Conservation (phyloP, 2,888 invertebrate genomes). For the Neoascia interrupta region DNA sequence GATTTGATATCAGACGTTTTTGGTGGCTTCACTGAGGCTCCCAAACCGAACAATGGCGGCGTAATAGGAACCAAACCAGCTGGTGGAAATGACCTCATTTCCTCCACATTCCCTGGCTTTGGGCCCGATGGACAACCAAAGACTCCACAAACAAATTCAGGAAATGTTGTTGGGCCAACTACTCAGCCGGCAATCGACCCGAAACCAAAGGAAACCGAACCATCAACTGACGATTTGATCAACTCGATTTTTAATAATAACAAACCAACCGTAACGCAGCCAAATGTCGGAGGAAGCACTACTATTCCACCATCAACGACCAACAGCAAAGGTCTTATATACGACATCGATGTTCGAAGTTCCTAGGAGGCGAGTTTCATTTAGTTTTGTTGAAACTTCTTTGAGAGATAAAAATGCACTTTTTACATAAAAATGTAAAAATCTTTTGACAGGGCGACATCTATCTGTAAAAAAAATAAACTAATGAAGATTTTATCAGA, state of each 20-base stretch:
- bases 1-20: conserved; percentile 23
- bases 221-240: conserved; percentile 16
- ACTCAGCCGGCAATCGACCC: background rate
- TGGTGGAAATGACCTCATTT: conserved; percentile 9
- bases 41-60: background rate
- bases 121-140: background rate
- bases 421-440: background rate
- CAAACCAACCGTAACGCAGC: background rate
- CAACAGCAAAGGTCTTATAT: conserved; percentile 47
- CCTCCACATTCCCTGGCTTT: conserved; percentile 3
- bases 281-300: background rate
- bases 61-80: background rate
- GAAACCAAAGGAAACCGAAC: background rate
- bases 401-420: background rate
- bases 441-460: too few species aligned
- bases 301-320: conserved; percentile 32
- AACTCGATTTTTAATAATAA: conserved; percentile 14
- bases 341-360: conserved; percentile 56
- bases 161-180: background rate
- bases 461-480: too few species aligned
- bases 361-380: too few species aligned
- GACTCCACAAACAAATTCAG: background rate
- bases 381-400: background rate
- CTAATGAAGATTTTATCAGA: too few species aligned
- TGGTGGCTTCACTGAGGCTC: conserved; percentile 1